These are phyloP conservation scores for Leptinotarsa rubiginosa DNA, from an alignment of 2,888 invertebrate genomes.

Conservation along the genomic window DNA sequence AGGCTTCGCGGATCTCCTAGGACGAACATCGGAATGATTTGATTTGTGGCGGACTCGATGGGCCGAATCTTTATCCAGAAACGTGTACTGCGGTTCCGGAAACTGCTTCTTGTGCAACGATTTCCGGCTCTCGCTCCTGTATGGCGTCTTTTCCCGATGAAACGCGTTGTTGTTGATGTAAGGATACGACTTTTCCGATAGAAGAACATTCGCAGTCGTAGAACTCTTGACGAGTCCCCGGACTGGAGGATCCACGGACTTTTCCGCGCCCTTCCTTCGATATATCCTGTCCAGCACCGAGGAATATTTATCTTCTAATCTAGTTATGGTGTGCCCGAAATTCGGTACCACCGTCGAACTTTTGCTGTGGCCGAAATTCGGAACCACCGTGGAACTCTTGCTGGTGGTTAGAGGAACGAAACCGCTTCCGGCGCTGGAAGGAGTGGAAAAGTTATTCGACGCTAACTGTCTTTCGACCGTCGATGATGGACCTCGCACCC, in stretches of 20 bases:
- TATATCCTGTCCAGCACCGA: slow-evolving; percentile 80
- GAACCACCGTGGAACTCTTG: slow-evolving; percentile 55
- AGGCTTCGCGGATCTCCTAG: slow-evolving; percentile 67
- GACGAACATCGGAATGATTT: slow-evolving; percentile 63
- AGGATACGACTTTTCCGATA: slow-evolving; percentile 77
- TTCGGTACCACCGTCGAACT: slow-evolving; percentile 55
- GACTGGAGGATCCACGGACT: slow-evolving; percentile 75
- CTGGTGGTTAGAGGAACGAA: slow-evolving; percentile 54
- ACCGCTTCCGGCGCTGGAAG: slow-evolving; percentile 27
- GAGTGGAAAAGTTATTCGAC: slow-evolving; percentile 32
- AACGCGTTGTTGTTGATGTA: slow-evolving; percentile 67
- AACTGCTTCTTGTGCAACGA: slow-evolving; percentile 53
- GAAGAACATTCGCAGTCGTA: slow-evolving; percentile 74
- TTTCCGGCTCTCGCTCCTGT: slow-evolving; percentile 67
- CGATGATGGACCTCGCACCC: slow-evolving; percentile 81
- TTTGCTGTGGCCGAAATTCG: slow-evolving; percentile 63
- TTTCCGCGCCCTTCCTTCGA: slow-evolving; percentile 74
- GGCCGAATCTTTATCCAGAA: slow-evolving; percentile 61
- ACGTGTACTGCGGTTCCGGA: slow-evolving; percentile 62
- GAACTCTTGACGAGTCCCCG: slow-evolving; percentile 75
- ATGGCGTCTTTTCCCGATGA: slow-evolving; percentile 76
- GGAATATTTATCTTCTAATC: slow-evolving; percentile 84
- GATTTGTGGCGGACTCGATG: slow-evolving; percentile 62
- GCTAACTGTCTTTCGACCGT: slow-evolving; percentile 61
- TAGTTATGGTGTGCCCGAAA: slow-evolving; percentile 72